These are phyloP conservation scores for Nudaria mundana DNA, from an alignment of 2,888 invertebrate species.

Conservation along the genomic window DNA sequence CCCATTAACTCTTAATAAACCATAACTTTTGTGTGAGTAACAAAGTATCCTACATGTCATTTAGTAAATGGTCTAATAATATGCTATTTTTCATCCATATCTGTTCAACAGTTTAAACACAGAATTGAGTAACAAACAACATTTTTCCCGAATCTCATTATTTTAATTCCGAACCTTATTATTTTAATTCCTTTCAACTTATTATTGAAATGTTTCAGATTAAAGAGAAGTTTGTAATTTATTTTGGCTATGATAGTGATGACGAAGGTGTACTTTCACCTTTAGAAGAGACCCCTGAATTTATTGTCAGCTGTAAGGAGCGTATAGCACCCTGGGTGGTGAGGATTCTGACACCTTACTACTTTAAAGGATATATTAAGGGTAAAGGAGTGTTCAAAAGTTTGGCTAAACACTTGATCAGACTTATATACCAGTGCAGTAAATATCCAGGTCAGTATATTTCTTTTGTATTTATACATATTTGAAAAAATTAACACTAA, in stretches of 20 bases:
- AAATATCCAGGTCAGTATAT: slow-evolving; percentile 74
- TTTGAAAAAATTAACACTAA: too few species aligned
- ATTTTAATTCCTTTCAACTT: too few species aligned
- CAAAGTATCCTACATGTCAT: too few species aligned
- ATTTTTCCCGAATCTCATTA: too few species aligned
- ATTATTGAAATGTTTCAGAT: slow-evolving; percentile 65
- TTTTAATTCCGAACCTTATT: too few species aligned
- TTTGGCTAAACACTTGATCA: slow-evolving; percentile 82
- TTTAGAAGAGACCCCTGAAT: slow-evolving; percentile 72
- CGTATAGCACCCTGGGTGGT: slow-evolving; percentile 84
- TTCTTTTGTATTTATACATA: too few species aligned
- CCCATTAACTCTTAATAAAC: too few species aligned
- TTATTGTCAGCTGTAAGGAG: slow-evolving; percentile 78
- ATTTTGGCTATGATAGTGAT: slow-evolving; percentile 78
- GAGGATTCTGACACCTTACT: slow-evolving; percentile 82
- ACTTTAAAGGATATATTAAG: slow-evolving; percentile 80
- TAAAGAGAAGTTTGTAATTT: slow-evolving; percentile 57
- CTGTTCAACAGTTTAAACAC: too few species aligned
- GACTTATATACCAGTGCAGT: slow-evolving; percentile 78
- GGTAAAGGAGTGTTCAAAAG: slow-evolving; percentile 83
- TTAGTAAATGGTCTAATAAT: too few species aligned
- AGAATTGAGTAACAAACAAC: too few species aligned
- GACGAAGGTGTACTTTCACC: slow-evolving; percentile 77
- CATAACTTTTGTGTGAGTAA: too few species aligned
- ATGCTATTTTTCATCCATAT: too few species aligned